Evolutionary conservation across 2,797 vertebrate genomes (phyloP).

Genomic region (Xenentodon cancila): DNA sequence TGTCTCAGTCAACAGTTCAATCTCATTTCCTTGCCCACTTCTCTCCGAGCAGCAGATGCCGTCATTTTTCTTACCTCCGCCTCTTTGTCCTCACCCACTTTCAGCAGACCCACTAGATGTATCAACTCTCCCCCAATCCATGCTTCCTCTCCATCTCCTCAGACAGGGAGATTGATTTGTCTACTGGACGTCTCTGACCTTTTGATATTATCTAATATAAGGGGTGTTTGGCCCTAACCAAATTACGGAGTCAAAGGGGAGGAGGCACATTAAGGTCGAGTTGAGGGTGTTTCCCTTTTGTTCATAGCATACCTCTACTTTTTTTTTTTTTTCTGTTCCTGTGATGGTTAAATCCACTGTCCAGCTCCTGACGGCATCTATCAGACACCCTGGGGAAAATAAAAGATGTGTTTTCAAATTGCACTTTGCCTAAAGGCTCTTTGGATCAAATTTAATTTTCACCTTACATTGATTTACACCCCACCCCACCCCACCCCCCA

Average conservation of each 20-base stretch:
- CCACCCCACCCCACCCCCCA: conserved; percentile 84
- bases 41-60: conserved; percentile 65
- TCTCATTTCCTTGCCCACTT: conserved; percentile 69
- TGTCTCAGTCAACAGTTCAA: conserved; percentile 77
- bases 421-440: conserved; percentile 97
- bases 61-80: conserved; percentile 59
- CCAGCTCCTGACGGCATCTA: conserved; percentile 72
- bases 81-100: conserved; percentile 54
- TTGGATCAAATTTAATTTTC: conserved; percentile 96
- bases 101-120: conserved; percentile 75
- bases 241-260: conserved; percentile 88
- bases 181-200: conserved; percentile 88
- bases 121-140: conserved; percentile 79
- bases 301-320: conserved; percentile 45
- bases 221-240: conserved; percentile 83
- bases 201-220: conserved; percentile 91
- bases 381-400: conserved; percentile 87
- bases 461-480: conserved; percentile 92
- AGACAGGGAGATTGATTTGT: conserved; percentile 84
- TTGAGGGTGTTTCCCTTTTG: conserved; percentile 77
- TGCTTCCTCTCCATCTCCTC: conserved; percentile 72
- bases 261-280: conserved; percentile 84
- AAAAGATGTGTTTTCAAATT: conserved; percentile 92
- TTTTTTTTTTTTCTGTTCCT: conserved; percentile 37
- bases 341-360: conserved; percentile 41